These are phyloP conservation scores for Manis pentadactyla DNA, from an alignment of 2,797 vertebrate genomes.

Conservation along the genomic window DNA sequence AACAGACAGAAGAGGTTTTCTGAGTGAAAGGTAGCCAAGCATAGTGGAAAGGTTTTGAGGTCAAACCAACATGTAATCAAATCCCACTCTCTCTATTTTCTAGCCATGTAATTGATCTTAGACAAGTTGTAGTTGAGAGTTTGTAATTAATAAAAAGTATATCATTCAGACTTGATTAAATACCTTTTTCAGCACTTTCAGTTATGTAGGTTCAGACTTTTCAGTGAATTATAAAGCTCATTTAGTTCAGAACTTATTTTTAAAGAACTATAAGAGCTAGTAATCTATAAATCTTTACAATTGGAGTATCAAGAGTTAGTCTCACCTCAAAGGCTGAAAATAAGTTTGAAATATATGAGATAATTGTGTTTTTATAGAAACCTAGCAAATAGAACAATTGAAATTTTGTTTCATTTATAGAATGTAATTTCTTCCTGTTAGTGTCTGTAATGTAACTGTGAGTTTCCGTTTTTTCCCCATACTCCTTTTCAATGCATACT, in stretches of 20 bases:
- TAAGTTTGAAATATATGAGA: conserved; percentile 54
- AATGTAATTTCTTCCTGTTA: conserved; percentile 67
- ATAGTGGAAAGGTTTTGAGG: not conserved
- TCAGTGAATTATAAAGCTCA: not conserved
- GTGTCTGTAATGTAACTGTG: conserved; percentile 64
- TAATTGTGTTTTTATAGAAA: conserved; percentile 66
- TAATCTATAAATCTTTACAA: conserved; percentile 67
- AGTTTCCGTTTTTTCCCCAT: not conserved
- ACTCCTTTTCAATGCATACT: not conserved
- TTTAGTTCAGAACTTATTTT: conserved; percentile 67
- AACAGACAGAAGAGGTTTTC: conserved; percentile 57
- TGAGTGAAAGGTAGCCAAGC: conserved; percentile 65
- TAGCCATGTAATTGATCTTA: not conserved
- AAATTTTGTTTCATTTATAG: conserved; percentile 72
- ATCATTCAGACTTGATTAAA: conserved; percentile 46
- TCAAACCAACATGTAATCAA: not conserved
- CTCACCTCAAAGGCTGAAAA: conserved; percentile 44
- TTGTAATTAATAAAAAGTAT: conserved; percentile 44
- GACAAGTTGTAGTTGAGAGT: conserved; percentile 45
- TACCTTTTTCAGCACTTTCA: conserved; percentile 42
- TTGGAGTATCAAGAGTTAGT: conserved; percentile 13
- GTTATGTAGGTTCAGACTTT: not conserved
- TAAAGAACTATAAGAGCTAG: conserved; percentile 54
- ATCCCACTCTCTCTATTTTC: not conserved
- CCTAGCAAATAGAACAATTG: conserved; percentile 53